phyloP scores from a whole-genome alignment of 2,797 vertebrate genomes.

The Nothura maculosa region DNA sequence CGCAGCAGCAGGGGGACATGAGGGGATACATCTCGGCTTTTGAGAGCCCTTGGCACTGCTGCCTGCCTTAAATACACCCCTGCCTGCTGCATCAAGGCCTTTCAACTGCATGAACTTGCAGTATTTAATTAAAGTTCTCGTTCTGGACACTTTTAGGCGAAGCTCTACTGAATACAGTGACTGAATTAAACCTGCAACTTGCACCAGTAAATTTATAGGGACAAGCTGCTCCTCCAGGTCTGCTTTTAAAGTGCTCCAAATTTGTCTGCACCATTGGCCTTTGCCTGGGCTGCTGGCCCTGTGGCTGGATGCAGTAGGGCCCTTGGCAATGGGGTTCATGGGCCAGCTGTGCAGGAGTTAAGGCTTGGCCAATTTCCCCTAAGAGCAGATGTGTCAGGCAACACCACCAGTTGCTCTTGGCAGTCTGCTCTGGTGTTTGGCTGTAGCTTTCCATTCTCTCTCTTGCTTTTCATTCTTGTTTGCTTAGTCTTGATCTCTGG shows the following conservation, averaged over 20 bases:
- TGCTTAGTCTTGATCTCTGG: slow-evolving; percentile 53
- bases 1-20: slow-evolving; percentile 52
- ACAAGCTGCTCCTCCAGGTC: neutral
- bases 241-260: neutral
- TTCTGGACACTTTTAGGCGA: neutral
- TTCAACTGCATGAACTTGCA: neutral
- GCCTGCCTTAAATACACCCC: neutral
- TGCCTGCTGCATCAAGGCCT: neutral
- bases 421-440: slow-evolving; percentile 56
- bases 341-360: slow-evolving; percentile 63
- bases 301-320: slow-evolving; percentile 57
- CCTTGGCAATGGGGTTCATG: neutral
- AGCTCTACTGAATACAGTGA: neutral
- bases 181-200: neutral
- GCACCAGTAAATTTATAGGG: neutral
- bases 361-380: slow-evolving; percentile 53
- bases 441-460: slow-evolving; percentile 53
- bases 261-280: neutral
- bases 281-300: slow-evolving; percentile 39
- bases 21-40: slow-evolving; percentile 35
- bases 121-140: slow-evolving; percentile 31
- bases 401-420: slow-evolving; percentile 67
- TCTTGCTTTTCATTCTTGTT: slow-evolving; percentile 61
- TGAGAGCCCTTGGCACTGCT: neutral
- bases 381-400: slow-evolving; percentile 69